A percentile compares a stretch with the other conserved stretches of the same genome.
phyloP scores from a whole-genome alignment of 2,888 invertebrate genomes.

The Blera fallax region DNA sequence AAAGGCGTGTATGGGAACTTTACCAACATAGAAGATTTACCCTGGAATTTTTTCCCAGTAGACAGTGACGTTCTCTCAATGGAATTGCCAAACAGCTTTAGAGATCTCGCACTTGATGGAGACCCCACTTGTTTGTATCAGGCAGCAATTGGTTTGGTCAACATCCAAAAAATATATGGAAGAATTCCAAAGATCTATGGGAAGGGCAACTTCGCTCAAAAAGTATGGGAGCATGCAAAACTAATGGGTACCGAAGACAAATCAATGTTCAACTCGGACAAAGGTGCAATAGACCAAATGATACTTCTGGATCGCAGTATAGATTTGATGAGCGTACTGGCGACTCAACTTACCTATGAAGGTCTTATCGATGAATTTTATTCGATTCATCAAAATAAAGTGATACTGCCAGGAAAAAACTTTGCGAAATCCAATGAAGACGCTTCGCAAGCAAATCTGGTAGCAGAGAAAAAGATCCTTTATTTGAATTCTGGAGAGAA shows the following conservation, averaged over 20 bases:
- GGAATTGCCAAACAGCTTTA: constrained; percentile 91
- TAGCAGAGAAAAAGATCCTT: constrained; percentile 87
- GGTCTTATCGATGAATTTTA: constrained; percentile 98
- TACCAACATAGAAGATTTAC: constrained; percentile 90
- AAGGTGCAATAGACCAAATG: constrained; percentile 91
- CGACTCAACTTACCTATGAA: constrained; percentile 98
- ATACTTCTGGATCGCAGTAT: constrained; percentile 94
- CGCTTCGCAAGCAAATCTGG: constrained; percentile 71
- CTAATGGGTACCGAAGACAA: constrained; percentile 87
- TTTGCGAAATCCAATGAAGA: constrained; percentile 87
- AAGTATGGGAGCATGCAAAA: constrained; percentile 93
- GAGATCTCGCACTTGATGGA: constrained; percentile 93
- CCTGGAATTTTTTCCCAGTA: constrained; percentile 94
- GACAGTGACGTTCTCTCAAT: constrained; percentile 96
- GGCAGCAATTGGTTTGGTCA: constrained; percentile 92
- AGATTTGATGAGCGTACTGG: constrained; percentile 95
- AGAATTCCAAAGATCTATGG: constrained; percentile 94
- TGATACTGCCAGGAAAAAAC: constrained; percentile 92
- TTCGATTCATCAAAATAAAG: constrained; percentile 91
- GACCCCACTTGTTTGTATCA: constrained; percentile 94
- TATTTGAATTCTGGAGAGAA: constrained; percentile 95
- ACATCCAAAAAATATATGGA: constrained; percentile 93
- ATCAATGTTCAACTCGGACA: constrained; percentile 82
- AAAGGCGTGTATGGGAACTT: constrained; percentile 91
- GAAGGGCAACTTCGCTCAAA: constrained; percentile 93